Conservation (phyloP, 2,888 invertebrate genomes). For the Lithosia quadra region DNA sequence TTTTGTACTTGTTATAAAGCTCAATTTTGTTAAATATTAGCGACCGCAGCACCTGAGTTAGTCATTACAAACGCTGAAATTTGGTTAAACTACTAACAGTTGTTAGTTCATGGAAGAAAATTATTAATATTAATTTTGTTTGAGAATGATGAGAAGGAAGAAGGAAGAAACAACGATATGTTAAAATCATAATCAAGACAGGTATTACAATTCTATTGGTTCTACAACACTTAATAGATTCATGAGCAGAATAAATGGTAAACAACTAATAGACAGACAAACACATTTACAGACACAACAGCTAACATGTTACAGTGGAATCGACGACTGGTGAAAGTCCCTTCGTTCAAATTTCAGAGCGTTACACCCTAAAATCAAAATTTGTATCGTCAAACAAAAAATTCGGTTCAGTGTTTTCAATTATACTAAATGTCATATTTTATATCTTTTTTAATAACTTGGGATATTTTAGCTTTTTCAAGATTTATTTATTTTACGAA, state of each 20-base stretch:
- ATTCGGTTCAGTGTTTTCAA: not conserved
- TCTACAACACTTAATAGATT: constrained; percentile 33
- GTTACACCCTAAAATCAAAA: not conserved
- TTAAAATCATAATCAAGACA: constrained; percentile 26
- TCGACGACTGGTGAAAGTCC: constrained; percentile 59
- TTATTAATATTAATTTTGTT: constrained; percentile 21
- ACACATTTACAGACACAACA: constrained; percentile 56
- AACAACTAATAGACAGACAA: constrained; percentile 55
- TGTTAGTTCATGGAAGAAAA: constrained; percentile 43
- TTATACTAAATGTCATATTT: not conserved
- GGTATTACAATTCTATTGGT: constrained; percentile 5
- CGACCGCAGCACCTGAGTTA: constrained; percentile 17
- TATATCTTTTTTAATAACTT: not conserved
- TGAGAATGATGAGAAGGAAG: constrained; percentile 6
- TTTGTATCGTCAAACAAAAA: not conserved
- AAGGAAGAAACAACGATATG: constrained; percentile 23
- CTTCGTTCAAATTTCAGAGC: constrained; percentile 14
- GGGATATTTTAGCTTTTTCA: not conserved
- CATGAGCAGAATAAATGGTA: constrained; percentile 48
- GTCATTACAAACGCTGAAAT: constrained; percentile 32
- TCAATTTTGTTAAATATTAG: constrained; percentile 29
- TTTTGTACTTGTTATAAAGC: constrained; percentile 19
- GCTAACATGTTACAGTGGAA: constrained; percentile 63
- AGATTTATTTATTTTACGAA: not conserved
- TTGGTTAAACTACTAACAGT: constrained; percentile 27